Conservation (phyloP, 2,888 invertebrate species). For the Ryuthela nishihirai region DNA sequence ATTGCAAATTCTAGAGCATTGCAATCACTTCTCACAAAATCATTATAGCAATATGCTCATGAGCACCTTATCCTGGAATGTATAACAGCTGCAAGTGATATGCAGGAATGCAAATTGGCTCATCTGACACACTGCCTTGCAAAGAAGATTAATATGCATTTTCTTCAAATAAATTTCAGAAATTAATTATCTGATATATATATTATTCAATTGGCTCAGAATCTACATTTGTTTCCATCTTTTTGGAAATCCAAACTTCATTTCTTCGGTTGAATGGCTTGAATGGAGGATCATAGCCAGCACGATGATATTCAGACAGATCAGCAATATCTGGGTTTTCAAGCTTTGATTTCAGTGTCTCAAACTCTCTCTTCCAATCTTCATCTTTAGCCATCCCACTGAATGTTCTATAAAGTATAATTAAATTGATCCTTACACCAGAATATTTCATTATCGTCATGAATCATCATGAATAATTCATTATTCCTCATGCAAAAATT, state of each 20-base stretch:
- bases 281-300: slow-evolving; percentile 50
- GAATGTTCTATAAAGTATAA: slow-evolving; percentile 40
- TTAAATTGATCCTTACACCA: too few relatives aligned
- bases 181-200: too few relatives aligned
- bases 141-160: too few relatives aligned
- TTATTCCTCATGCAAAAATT: too few relatives aligned
- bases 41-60: too few relatives aligned
- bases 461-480: too few relatives aligned
- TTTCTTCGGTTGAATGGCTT: slow-evolving; percentile 48
- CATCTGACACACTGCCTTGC: slow-evolving; percentile 19
- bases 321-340: slow-evolving; percentile 36
- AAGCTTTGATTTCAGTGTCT: slow-evolving; percentile 26
- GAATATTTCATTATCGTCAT: too few relatives aligned
- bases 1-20: too few relatives aligned
- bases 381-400: slow-evolving; percentile 43
- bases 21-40: too few relatives aligned
- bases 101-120: slow-evolving; percentile 30
- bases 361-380: slow-evolving; percentile 39
- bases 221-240: too few relatives aligned
- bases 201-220: too few relatives aligned
- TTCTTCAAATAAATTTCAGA: too few relatives aligned
- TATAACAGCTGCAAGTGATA: slow-evolving; percentile 23
- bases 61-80: slow-evolving; percentile 27
- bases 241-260: slow-evolving; percentile 49
- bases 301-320: slow-evolving; percentile 45